Evolutionary conservation across 2,797 vertebrate species (phyloP).

Genomic region (Takifugu ocellatus): DNA sequence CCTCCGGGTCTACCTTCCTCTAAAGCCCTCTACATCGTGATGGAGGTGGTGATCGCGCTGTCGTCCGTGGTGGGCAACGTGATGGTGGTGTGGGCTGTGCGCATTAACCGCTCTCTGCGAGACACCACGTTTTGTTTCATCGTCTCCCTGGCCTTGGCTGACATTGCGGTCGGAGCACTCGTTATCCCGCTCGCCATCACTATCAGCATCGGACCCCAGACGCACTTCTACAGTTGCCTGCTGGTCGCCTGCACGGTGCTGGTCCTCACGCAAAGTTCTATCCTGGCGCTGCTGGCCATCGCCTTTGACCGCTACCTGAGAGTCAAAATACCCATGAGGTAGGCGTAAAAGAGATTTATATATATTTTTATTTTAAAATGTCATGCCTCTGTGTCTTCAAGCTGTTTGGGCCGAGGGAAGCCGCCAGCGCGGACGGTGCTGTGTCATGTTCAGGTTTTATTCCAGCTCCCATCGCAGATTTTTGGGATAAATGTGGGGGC

Average conservation of each 20-base stretch:
- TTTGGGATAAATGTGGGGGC: not conserved
- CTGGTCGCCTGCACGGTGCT: constrained; percentile 87
- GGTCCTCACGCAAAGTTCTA: constrained; percentile 93
- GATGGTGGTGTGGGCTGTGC: constrained; percentile 93
- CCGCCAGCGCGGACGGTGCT: not conserved
- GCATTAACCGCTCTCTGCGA: constrained; percentile 85
- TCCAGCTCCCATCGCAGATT: not conserved
- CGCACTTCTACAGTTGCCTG: constrained; percentile 89
- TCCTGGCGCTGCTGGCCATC: constrained; percentile 91
- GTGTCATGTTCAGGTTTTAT: constrained; percentile 3
- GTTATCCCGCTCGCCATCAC: constrained; percentile 92
- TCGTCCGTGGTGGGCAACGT: constrained; percentile 90
- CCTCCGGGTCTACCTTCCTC: constrained; percentile 68
- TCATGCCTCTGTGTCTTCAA: constrained; percentile 37
- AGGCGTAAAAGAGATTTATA: constrained; percentile 63
- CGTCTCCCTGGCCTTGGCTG: constrained; percentile 89
- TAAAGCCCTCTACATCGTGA: constrained; percentile 84
- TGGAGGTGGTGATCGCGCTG: constrained; percentile 88
- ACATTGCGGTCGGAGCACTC: constrained; percentile 88
- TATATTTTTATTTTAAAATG: constrained; percentile 21
- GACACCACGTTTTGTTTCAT: constrained; percentile 95
- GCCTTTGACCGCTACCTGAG: constrained; percentile 92
- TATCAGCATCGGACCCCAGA: constrained; percentile 84
- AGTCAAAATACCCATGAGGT: constrained; percentile 93
- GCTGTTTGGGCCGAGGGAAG: constrained; percentile 16